These are phyloP conservation scores for Drosophila affinis DNA, from an alignment of 2,888 invertebrate genomes.

Conservation along the genomic window DNA sequence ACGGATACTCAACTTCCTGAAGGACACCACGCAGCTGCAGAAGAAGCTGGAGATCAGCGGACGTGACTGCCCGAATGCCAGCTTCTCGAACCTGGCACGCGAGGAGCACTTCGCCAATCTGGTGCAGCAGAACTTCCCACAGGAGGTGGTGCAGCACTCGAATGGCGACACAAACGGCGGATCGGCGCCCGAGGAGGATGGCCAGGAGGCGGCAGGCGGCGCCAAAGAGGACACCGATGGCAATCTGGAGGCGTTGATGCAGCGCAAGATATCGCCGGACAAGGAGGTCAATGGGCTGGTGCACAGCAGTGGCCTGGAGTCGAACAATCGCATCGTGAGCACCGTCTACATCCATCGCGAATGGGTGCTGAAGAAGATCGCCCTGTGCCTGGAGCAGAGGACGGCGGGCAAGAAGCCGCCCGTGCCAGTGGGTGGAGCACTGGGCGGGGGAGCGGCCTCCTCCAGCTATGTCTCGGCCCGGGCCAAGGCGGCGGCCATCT, in stretches of 20 bases:
- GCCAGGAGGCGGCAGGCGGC: conserved; percentile 51
- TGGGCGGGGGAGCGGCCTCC: conserved; percentile 65
- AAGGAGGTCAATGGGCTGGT: conserved; percentile 81
- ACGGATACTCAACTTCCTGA: conserved; percentile 83
- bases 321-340: conserved; percentile 63
- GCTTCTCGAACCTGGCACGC: conserved; percentile 83
- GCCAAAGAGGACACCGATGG: conserved; percentile 75
- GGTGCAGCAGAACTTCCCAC: conserved; percentile 83
- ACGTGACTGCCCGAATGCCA: conserved; percentile 83
- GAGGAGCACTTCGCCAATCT: conserved; percentile 84
- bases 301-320: conserved; percentile 23
- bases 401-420: conserved; percentile 89
- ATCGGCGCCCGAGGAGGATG: conserved; percentile 73
- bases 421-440: conserved; percentile 63
- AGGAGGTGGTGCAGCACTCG: conserved; percentile 63
- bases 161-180: conserved; percentile 55
- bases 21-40: conserved; percentile 83
- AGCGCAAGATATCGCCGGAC: conserved; percentile 83
- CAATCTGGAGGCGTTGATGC: conserved; percentile 82
- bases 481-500: conserved; percentile 79
- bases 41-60: conserved; percentile 83
- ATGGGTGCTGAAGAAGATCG: conserved; percentile 97
- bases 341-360: conserved; percentile 87
- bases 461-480: conserved; percentile 76
- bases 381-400: conserved; percentile 95